Conservation (phyloP, 1,140 invertebrate genomes). For the Zophobas atratus region DNA sequence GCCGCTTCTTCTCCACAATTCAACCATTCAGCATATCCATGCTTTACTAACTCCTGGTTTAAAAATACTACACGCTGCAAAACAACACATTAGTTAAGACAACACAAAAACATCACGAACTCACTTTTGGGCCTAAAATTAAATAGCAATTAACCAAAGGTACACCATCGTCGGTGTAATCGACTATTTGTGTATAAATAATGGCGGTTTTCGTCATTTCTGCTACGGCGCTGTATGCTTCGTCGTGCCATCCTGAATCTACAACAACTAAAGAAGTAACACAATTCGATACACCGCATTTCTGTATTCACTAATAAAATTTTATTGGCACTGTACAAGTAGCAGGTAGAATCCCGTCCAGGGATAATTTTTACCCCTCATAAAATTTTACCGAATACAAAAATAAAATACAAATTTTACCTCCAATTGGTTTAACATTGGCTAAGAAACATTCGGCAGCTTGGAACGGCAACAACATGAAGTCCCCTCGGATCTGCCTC, state of each 20-base stretch:
- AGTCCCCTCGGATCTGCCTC: slow-evolving; percentile 92
- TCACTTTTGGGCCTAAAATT: slow-evolving; percentile 79
- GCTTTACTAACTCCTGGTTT: slow-evolving; percentile 78
- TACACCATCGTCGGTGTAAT: slow-evolving; percentile 82
- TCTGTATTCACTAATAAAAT: too few species aligned
- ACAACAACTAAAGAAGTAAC: slow-evolving; percentile 10
- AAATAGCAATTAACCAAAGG: slow-evolving; percentile 87
- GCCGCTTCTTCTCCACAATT: slow-evolving; percentile 38
- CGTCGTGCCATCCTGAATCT: slow-evolving; percentile 77
- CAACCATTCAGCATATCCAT: slow-evolving; percentile 78
- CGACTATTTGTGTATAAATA: slow-evolving; percentile 89
- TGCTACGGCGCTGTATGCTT: slow-evolving; percentile 82
- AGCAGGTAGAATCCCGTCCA: too few species aligned
- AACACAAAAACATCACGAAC: not conserved
- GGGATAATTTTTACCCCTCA: too few species aligned
- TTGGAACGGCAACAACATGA: slow-evolving; percentile 95
- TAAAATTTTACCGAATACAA: too few species aligned
- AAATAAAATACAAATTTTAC: slow-evolving; percentile 67
- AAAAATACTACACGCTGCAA: slow-evolving; percentile 70
- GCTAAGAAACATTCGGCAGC: slow-evolving; percentile 94
- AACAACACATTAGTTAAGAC: slow-evolving; percentile 9
- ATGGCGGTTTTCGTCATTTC: slow-evolving; percentile 84
- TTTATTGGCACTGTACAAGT: too few species aligned
- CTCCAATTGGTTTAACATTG: slow-evolving; percentile 86
- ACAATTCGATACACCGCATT: too few species aligned